Conservation (phyloP, 2,113 vertebrate species). For the Motacilla tschutschensis region DNA sequence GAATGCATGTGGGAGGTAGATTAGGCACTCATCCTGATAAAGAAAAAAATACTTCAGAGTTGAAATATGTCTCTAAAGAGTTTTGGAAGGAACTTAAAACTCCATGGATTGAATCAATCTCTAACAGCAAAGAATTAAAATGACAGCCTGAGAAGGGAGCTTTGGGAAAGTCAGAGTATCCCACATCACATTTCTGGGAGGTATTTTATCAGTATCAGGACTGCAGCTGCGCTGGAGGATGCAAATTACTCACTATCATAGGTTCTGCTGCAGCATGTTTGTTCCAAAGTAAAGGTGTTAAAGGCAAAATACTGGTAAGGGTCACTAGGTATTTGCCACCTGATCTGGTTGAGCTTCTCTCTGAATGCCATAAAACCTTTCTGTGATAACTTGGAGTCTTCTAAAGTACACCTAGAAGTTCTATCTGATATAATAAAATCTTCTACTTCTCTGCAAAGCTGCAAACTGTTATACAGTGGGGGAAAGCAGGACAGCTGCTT, state of each 20-base stretch:
- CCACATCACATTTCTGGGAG: neutral
- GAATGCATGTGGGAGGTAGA: neutral
- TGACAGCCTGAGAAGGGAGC: neutral
- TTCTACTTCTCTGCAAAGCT: neutral
- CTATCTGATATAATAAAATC: neutral
- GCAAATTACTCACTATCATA: neutral
- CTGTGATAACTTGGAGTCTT: neutral
- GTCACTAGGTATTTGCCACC: neutral
- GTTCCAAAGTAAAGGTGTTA: neutral
- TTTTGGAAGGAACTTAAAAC: neutral
- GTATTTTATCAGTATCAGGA: neutral
- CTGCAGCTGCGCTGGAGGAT: neutral
- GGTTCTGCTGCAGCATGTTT: neutral
- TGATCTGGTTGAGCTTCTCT: neutral
- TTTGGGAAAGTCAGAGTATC: neutral
- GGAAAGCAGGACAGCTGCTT: slow-evolving; percentile 16
- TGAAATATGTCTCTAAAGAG: neutral
- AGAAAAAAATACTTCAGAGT: neutral
- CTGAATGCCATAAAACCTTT: neutral
- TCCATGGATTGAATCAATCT: neutral
- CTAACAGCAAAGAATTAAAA: neutral
- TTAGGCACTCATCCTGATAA: neutral
- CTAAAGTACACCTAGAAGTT: neutral
- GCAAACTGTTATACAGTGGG: neutral
- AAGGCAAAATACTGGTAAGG: neutral